Evolutionary conservation across 2,888 invertebrate genomes (phyloP), one percentile per base, ranked within the genome.

Genomic region (Nomada hirtipes): DNA sequence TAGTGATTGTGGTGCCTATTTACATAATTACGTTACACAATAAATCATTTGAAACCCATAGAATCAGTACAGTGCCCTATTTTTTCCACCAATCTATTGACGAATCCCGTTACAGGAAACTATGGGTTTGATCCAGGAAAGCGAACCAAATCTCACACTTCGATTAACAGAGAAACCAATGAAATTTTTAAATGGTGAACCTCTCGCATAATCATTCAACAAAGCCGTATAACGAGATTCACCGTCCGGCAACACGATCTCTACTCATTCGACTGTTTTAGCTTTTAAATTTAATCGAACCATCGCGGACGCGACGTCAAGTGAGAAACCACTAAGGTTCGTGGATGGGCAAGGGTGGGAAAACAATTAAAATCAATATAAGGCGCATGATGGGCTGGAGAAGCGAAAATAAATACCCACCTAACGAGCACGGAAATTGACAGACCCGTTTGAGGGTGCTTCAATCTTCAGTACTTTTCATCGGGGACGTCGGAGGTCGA

Each of bases 341-440:
- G 72, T 67, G 59, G 72, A 52, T 53, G 65, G 18, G 57, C 57
- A 53, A 47, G 71, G 75, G 55, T 47, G 79, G 78, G 77, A 82
- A 88, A 89, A 90, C 89, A 91, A 91, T 91, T 91, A 91, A 89
- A 91, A 91, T 91, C 88, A 90, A 90, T 90, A 87, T 79, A 86
- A 87, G 86, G 88, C 83, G 86, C 70, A 88, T 63, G 88, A 86
- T 79, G 79, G 76, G 75, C 67, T 47, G 68, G 79, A 76, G 76
- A 85, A 85, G 86, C 83, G 85, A 86, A 88, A 92, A 91, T 91
- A 91, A 92, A 91, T 92, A 90, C 88, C 87, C 82, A 77, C 82
- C 84, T 91, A 92, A 92, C 91, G 91, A 92, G 91, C 88, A 82
- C 84, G 86, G 86, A 89, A 90, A 89, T 90, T 89, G 90, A 89